A percentile compares a stretch with the other conserved stretches of the same genome.
phyloP scores from a whole-genome alignment of 2,113 vertebrate genomes.

The Thryonomys swinderianus region DNA sequence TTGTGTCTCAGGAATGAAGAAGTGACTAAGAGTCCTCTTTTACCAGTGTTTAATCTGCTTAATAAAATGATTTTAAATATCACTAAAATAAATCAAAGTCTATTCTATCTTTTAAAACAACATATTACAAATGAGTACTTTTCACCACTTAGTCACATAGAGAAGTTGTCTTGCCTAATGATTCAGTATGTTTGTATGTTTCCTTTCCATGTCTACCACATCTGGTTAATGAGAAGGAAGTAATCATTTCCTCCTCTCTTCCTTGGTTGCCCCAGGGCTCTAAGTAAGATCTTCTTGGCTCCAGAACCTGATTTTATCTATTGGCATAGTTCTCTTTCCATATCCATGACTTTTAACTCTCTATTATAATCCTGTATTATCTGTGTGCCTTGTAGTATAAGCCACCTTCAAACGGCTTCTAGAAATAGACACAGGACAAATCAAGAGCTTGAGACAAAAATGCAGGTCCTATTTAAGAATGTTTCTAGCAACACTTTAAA shows the following conservation, averaged over 20 bases:
- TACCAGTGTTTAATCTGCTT: not conserved
- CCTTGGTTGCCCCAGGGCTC: not conserved
- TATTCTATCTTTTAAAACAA: not conserved
- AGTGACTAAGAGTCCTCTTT: not conserved
- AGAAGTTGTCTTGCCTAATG: not conserved
- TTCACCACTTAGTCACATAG: not conserved
- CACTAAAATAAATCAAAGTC: not conserved
- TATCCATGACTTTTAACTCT: slow-evolving; percentile 22
- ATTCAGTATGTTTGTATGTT: not conserved
- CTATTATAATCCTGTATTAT: slow-evolving; percentile 19
- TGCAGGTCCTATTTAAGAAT: not conserved
- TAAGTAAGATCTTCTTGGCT: not conserved
- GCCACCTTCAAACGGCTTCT: not conserved
- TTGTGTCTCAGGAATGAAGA: not conserved
- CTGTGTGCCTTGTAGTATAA: slow-evolving; percentile 18
- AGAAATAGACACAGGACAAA: not conserved
- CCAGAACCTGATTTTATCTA: not conserved
- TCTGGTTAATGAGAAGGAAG: not conserved
- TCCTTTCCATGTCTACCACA: not conserved
- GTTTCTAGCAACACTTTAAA: not conserved
- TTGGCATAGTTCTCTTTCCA: not conserved
- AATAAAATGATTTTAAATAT: not conserved
- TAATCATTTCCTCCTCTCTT: not conserved
- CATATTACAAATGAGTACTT: not conserved
- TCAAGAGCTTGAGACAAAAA: slow-evolving; percentile 25